These are phyloP conservation scores for Brenthis hecate DNA, from an alignment of 2,888 invertebrate genomes.

Conservation along the genomic window DNA sequence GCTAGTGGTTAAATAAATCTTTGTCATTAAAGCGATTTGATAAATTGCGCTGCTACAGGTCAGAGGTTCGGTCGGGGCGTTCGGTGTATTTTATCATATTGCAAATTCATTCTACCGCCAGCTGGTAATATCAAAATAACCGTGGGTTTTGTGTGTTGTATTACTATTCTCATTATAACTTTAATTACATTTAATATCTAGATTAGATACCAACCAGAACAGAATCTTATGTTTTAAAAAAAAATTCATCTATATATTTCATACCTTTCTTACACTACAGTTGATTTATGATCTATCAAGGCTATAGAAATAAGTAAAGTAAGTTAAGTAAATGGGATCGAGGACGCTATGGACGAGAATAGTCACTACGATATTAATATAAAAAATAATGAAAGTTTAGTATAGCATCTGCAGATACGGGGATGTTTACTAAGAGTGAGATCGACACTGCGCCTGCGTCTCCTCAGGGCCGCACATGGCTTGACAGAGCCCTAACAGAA, in stretches of 20 bases:
- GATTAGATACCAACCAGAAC: background rate
- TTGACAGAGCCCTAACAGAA: conserved; percentile 53
- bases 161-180: background rate
- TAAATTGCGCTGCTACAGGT: conserved; percentile 49
- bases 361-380: background rate
- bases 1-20: conserved; percentile 18
- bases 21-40: conserved; percentile 29
- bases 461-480: conserved; percentile 52
- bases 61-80: conserved; percentile 49
- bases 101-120: conserved; percentile 53
- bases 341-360: background rate
- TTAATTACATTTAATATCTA: background rate
- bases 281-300: too few species aligned
- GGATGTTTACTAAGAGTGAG: conserved; percentile 54
- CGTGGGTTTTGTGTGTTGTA: conserved; percentile 34
- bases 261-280: too few species aligned
- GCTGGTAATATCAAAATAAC: conserved; percentile 50
- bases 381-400: conserved; percentile 18
- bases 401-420: conserved; percentile 28
- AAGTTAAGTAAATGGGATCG: too few species aligned
- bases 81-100: conserved; percentile 47
- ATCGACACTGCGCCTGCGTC: conserved; percentile 52
- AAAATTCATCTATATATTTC: too few species aligned
- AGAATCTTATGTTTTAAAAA: too few species aligned
- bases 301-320: too few species aligned